These are phyloP conservation scores for Siphamia tubifer DNA, from an alignment of 2,113 vertebrate species.

Conservation along the genomic window DNA sequence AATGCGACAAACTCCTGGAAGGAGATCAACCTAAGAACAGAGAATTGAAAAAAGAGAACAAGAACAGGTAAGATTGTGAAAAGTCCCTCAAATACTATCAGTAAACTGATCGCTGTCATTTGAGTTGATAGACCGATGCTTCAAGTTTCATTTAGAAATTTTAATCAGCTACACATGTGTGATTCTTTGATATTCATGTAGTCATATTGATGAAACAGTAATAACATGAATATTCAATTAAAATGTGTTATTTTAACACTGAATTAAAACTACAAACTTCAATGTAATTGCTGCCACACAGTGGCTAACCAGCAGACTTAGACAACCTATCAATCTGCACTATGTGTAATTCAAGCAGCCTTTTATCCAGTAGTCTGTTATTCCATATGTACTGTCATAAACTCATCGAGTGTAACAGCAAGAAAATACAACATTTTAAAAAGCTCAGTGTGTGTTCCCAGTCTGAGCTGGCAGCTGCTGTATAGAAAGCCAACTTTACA, in stretches of 20 bases:
- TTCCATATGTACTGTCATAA: constrained; percentile 75
- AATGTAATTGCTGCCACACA: constrained; percentile 41
- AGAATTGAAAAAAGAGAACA: constrained; percentile 1
- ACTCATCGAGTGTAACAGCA: constrained; percentile 60
- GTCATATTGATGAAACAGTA: constrained; percentile 16
- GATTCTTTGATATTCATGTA: constrained; percentile 13
- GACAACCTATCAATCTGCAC: constrained; percentile 69
- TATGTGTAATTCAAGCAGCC: constrained; percentile 55
- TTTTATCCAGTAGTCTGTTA: constrained; percentile 70
- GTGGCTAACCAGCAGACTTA: constrained; percentile 54
- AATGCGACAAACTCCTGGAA: constrained; percentile 91
- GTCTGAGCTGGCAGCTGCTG: constrained; percentile 52
- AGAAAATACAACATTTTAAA: constrained; percentile 68
- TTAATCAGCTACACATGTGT: constrained; percentile 18
- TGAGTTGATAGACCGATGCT: constrained; percentile 13
- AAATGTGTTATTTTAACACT: constrained; percentile 37
- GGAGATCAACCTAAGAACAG: constrained; percentile 83
- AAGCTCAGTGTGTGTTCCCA: constrained; percentile 62
- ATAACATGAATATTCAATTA: constrained; percentile 30
- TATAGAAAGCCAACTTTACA: constrained; percentile 32
- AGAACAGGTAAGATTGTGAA: constrained; percentile 20
- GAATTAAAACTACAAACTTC: constrained; percentile 39
- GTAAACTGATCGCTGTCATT: too few relatives aligned
- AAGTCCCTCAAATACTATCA: constrained; percentile 8
- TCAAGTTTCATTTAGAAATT: constrained; percentile 8